Evolutionary conservation across 2,113 vertebrate genomes (phyloP).

Genomic region (Spilogale gracilis): DNA sequence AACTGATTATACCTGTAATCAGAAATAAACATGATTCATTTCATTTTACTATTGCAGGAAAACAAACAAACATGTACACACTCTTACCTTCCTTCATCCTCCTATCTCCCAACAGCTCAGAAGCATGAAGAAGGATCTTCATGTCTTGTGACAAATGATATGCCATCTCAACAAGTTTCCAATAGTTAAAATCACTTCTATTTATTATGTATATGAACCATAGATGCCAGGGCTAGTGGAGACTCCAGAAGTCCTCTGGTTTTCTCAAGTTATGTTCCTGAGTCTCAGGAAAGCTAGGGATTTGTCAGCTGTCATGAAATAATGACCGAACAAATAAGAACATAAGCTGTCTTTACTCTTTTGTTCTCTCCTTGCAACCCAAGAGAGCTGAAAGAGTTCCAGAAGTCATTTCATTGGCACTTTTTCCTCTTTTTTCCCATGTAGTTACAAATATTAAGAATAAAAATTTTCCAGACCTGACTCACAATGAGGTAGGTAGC

Average conservation of each 20-base stretch:
- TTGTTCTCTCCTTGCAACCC: neutral
- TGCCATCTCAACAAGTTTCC: neutral
- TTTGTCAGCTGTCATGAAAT: neutral
- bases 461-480: neutral
- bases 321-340: neutral
- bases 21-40: neutral
- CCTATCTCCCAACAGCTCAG: neutral
- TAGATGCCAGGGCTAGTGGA: neutral
- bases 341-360: neutral
- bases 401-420: neutral
- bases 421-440: neutral
- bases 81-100: neutral
- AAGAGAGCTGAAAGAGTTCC: neutral
- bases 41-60: neutral
- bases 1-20: constrained; percentile 18
- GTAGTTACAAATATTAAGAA: neutral
- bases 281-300: neutral
- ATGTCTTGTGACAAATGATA: neutral
- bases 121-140: neutral
- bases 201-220: neutral
- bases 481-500: neutral
- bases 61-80: neutral
- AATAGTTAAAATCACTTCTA: neutral
- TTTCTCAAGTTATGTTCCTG: neutral
- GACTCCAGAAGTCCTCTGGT: neutral